Base-by-base conservation (phyloP, 2,797 vertebrate genomes). In the Tokudaia tokunoshimensis region DNA sequence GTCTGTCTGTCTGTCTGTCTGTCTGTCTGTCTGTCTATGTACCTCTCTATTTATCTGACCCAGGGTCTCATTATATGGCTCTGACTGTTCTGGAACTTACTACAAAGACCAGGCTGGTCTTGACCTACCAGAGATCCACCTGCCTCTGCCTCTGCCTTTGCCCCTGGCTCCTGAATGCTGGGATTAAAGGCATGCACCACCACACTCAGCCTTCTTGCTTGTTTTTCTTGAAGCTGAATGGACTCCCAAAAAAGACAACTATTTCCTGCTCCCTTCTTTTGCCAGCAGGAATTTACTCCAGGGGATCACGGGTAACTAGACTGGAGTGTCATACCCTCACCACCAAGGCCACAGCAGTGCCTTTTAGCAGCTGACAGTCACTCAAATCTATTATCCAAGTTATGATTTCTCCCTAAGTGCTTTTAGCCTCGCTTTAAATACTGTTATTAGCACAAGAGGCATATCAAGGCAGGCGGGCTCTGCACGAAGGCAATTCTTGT, bases 351-450 rank as follows among this genome's bases (percentile, higher is more conserved):
- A 90, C 29, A 34, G 22, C 55, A 74, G 59, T 14, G 1, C 17
- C 63, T 85, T 86, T 50, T 41, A n/a, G 55, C 29, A 55, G 78
- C 57, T 52, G 20, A 44, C 52, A 79, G 67, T 89, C 4, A 3
- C 67, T 14, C 74, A 24, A 19, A 19, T 50, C 74, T 20, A 31
- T 44, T 59, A 80, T 26, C 22, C 9, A 13, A 41, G 24, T 78
- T 91, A 31, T 12, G 34, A 76, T 44, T 94, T 80, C 14, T 37
- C 31, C 37, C 37, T 17, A 67, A 91, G 41, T 31, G 37, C 79
- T 37, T 55, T 89, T 55, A 86, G 41, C 41, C 31, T 92, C 26
- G 34, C 37, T 95, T 94, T 94, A 88, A 89, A 95, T 85, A 79
- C 47, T 75, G 13, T 87, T 80, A 86, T 61, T 78, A 92, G 74